Percentiles rank a stretch among this genome's conserved stretches.
Conservation (phyloP, 2,797 vertebrate species). For the Acanthornis magna region DNA sequence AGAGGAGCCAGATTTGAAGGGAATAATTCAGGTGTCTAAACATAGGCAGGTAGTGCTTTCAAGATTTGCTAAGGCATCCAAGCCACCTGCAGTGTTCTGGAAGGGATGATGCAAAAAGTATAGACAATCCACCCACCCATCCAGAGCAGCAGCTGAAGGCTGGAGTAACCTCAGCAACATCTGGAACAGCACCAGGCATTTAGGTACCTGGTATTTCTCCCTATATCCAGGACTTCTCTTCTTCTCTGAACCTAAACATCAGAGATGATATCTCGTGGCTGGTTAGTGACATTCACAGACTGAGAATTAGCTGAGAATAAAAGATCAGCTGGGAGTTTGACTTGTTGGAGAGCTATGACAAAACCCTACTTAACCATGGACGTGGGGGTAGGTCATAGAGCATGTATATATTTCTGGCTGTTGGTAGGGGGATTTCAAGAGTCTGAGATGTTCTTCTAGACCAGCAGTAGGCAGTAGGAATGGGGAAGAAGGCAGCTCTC, state of each 20-base stretch:
- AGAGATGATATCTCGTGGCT: not conserved
- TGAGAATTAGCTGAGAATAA: not conserved
- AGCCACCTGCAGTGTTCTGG: not conserved
- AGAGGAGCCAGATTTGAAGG: not conserved
- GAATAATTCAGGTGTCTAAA: not conserved
- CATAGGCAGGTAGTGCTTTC: not conserved
- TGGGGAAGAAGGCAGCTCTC: not conserved
- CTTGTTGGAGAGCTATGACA: not conserved
- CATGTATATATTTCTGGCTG: not conserved
- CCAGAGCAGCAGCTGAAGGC: not conserved
- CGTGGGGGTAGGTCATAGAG: rapidly evolving
- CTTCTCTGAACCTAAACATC: not conserved
- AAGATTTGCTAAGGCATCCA: not conserved
- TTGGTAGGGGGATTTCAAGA: not conserved
- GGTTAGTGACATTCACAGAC: not conserved
- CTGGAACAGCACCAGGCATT: not conserved
- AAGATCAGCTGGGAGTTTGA: not conserved
- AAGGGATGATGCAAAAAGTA: not conserved
- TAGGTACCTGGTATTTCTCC: not conserved
- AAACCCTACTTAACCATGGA: not conserved
- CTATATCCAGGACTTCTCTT: not conserved
- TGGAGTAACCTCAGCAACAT: not conserved
- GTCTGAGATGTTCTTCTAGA: not conserved
- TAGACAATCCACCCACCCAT: not conserved
- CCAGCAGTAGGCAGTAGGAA: not conserved